These are phyloP conservation scores for Aplysia californica DNA, from an alignment of 1,140 invertebrate genomes.

Conservation along the genomic window DNA sequence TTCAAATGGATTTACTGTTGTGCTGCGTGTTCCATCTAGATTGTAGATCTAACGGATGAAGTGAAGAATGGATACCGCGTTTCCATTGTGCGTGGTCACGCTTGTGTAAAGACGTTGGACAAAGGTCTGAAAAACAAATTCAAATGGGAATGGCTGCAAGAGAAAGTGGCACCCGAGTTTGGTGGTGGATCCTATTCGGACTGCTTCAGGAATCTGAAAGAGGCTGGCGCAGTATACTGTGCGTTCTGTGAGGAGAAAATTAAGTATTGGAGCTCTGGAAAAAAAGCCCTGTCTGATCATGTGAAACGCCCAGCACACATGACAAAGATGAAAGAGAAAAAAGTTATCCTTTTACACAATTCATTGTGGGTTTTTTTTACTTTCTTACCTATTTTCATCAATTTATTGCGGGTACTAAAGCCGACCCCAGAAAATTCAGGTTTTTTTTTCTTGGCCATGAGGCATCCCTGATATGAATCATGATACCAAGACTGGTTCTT, in stretches of 20 bases:
- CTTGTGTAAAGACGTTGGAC: background rate
- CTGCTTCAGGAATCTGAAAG: background rate
- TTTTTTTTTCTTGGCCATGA: no score
- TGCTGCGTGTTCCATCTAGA: background rate
- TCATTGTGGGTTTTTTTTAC: no score
- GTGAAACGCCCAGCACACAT: background rate
- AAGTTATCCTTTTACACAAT: no score
- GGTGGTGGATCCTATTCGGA: background rate
- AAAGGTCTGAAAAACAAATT: background rate
- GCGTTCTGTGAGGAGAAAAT: background rate
- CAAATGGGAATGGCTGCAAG: background rate
- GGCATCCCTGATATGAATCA: no score
- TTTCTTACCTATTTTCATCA: no score
- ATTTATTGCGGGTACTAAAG: no score
- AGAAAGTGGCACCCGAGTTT: no score
- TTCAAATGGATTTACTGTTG: background rate
- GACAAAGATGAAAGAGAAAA: background rate
- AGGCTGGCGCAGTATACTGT: background rate
- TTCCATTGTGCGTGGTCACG: background rate
- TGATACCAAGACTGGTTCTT: no score
- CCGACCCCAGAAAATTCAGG: no score
- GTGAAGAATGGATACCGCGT: no score
- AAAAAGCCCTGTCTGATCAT: background rate
- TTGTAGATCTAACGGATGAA: background rate
- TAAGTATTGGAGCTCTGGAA: background rate